Evolutionary conservation across 2,113 vertebrate genomes (phyloP), one percentile per base, ranked within the genome.

Genomic region (Regulus satrapa): DNA sequence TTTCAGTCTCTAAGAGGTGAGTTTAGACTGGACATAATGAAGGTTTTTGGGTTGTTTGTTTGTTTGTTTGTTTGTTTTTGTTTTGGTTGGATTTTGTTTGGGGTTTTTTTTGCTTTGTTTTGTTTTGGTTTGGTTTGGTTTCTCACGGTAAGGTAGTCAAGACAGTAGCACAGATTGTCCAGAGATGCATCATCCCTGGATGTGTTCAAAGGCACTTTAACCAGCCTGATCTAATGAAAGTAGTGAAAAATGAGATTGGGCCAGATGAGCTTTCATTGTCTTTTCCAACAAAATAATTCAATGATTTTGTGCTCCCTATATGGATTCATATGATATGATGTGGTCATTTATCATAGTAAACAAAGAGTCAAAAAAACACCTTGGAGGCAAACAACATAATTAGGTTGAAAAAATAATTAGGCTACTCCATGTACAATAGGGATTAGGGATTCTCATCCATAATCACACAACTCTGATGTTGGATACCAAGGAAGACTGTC

Each of bases 401-500:
- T 29, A 72, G 12, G 12, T 46, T 61, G 8, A 19, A 89, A 81
- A 74, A 71, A 15, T 5, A 69, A 25, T 52, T 36, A 46, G 32
- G 45, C 3, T 59, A 28, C 5, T 48, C n/a, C 14, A 29, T 20
- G 29, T 58, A 9, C 9, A 59, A 18, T 17, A 55, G 4, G 10
- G 8, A 40, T 79, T 28, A 64, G 2, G 6, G 18, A 64, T 45
- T 36, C 3, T 63, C 5, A 36, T 31, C 32, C 23, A 17, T 55
- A 80, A 58, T 23, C 0, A 0, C 20, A 32, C 36, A 73, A 1
- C 5, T 56, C 8, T 69, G 24, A 18, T n/a, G 10, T 14, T 74
- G 34, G 4, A 1, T 9, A 23, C 20, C 8, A 21, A 71, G 14
- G 21, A 61, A 52, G 12, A 9, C 0, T 0, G 3, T 18, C 19